Evolutionary conservation across 2,113 vertebrate species (phyloP).

Genomic region (Narcine bancroftii): DNA sequence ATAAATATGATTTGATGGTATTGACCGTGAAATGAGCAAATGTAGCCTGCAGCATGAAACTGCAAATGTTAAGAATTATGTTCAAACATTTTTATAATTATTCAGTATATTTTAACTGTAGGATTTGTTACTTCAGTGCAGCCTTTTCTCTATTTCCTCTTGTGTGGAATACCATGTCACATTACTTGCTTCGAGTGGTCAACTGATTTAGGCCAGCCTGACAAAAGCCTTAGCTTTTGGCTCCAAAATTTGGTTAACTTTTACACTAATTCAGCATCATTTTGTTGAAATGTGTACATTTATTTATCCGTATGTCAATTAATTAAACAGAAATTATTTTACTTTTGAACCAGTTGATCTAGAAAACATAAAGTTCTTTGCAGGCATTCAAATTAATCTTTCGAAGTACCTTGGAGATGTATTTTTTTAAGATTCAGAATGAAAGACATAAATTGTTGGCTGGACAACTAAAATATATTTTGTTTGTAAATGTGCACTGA

Average conservation of each 20-base stretch:
- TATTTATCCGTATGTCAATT: neutral
- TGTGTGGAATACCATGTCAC: neutral
- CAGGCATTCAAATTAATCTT: neutral
- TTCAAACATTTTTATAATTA: slow-evolving; percentile 9
- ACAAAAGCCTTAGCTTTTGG: neutral
- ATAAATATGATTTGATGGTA: slow-evolving; percentile 39
- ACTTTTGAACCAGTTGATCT: neutral
- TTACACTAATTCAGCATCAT: neutral
- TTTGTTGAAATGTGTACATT: neutral
- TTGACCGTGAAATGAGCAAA: slow-evolving; percentile 39
- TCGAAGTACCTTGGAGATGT: neutral
- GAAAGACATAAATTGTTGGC: neutral
- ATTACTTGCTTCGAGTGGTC: slow-evolving; percentile 2
- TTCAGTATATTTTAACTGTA: slow-evolving; percentile 1
- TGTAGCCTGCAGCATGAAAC: neutral
- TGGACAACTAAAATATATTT: neutral
- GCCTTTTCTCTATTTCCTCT: neutral
- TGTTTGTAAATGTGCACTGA: neutral
- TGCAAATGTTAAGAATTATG: slow-evolving; percentile 17
- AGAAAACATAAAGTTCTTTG: neutral
- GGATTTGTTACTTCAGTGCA: neutral
- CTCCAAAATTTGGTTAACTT: neutral
- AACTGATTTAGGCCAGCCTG: neutral
- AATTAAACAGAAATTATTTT: neutral
- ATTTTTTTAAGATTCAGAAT: neutral